Evolutionary conservation across 35 echinoderm and acorn worm species (phyloP), one percentile per base, ranked within the genome.

Genomic region (Lytechinus pictus): DNA sequence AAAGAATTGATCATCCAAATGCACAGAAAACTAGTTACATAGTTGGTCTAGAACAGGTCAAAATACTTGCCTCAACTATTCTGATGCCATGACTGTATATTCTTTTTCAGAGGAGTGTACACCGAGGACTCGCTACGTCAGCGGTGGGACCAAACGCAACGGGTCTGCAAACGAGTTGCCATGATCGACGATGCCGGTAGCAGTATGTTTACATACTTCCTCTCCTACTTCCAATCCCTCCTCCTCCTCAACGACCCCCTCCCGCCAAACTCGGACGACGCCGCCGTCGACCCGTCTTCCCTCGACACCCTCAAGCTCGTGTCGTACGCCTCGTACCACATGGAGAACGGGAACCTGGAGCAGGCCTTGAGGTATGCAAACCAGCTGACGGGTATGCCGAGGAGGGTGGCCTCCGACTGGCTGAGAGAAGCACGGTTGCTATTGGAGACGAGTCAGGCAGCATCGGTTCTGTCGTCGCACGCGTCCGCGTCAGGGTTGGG

Each of bases 341-440:
- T 99, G 28, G 97, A 98, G 89, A 91, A 96, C 54, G 96, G 97
- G n/a, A 96, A 99, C 95, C 91, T 99, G 55, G 98, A 99, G 53
- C 98, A 99, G 87, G 98, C 98, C 9, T 71, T 99, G 14, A 95
- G 96, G 61, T 99, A 98, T 91, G 97, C 95, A 57, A 99, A 99
- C 94, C 97, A 97, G 95, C 95, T 99, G 51, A 56, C 94, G 91
- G 98, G 98, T 14, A 98, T 99, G 98, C 97, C 98, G 12, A 95
- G 95, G 28, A 95, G 94, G 88, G 98, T 99, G 56, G 98, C 96
- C 16, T 55, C 87, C 91, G 98, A 99, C 97, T 99, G 98, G 98
- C 27, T 99, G 92, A 96, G 95, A 95, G 97, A 99, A 97, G 98
- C 96, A 1, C 95, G 96, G 95, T 94, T 99, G 94, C 95, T 99